Evolutionary conservation across 2,797 vertebrate species (phyloP).

Genomic region (Numenius phaeopus): DNA sequence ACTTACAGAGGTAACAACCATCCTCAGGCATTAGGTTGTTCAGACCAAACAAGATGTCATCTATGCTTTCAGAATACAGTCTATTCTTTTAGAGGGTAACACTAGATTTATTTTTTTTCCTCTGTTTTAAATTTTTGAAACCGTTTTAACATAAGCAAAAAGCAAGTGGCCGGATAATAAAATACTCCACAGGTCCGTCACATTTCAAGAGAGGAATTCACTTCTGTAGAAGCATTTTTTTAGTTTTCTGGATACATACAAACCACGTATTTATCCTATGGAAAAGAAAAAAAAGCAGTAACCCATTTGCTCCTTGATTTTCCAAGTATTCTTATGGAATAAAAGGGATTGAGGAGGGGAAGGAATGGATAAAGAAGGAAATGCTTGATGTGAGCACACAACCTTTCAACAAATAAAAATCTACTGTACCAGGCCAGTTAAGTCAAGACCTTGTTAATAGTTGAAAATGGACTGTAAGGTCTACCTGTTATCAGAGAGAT

Average conservation of each 20-base stretch:
- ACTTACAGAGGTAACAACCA: not conserved
- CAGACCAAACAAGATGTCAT: not conserved
- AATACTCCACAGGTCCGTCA: not conserved
- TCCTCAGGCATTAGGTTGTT: not conserved
- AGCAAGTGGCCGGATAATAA: not conserved
- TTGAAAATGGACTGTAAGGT: not conserved
- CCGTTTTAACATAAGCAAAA: not conserved
- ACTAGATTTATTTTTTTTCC: not conserved
- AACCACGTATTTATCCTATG: not conserved
- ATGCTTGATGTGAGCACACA: not conserved
- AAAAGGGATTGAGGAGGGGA: accelerated
- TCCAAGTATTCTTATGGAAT: not conserved
- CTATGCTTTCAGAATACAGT: not conserved
- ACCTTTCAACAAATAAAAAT: not conserved
- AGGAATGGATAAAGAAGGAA: accelerated
- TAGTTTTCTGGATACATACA: not conserved
- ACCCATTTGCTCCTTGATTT: not conserved
- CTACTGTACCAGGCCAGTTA: not conserved
- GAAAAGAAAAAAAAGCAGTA: no score
- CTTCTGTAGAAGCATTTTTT: not conserved
- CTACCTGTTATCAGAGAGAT: not conserved
- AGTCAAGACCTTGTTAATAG: not conserved
- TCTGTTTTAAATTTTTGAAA: not conserved
- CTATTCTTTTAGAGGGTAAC: not conserved
- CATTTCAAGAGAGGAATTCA: not conserved